Base-by-base conservation (phyloP, 1,140 invertebrate genomes). In the Bombus waltoni region DNA sequence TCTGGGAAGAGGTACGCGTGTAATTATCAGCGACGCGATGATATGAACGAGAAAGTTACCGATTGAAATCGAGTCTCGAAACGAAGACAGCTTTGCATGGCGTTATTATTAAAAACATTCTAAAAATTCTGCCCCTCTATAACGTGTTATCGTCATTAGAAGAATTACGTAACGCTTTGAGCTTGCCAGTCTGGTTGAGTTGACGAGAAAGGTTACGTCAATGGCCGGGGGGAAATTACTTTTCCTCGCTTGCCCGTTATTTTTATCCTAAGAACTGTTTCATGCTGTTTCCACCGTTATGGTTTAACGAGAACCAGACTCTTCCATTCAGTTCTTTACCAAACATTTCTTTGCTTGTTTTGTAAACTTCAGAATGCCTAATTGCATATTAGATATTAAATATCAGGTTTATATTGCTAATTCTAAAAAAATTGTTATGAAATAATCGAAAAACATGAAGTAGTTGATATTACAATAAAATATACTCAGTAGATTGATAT, bases 221-320 rank as follows among this genome's bases (percentile, higher is more conserved):
- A 84, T 65, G 68, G 83, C 28, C 77, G 57, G 76, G 66, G 53
- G 78, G 57, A 80, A 85, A 85, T 85, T 79, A 85, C 77, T 68
- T 85, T 85, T 80, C 83, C 66, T 15, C 68, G 74, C 35, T 76
- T 47, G 44, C 40, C 66, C 32, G 74, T 85, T 85, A 85, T 85
- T 85, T 85, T 85, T 85, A 80, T 44, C 66, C 40, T 9, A 18
- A 42, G 38, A 35, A 79, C 53, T 71, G 77, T 73, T 80, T 73
- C 25, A 62, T 73, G 44, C 13, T 11, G 10, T 80, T 40, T 44
- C 22, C 32, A 76, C 15, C n/a, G 28, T 72, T 32, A 32, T 40
- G 71, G 13, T 18, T 75, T 40, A 53, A 83, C 42, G 25, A 40
- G 28, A 65, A 47, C 25, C 25, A 2, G 15, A 3, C 13, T 57